Percentiles rank a stretch among this genome's conserved stretches.
These are phyloP conservation scores for Hydra vulgaris DNA, from an alignment of 30 jellyfish, hydroid and myxozoan genomes.

Conservation along the genomic window DNA sequence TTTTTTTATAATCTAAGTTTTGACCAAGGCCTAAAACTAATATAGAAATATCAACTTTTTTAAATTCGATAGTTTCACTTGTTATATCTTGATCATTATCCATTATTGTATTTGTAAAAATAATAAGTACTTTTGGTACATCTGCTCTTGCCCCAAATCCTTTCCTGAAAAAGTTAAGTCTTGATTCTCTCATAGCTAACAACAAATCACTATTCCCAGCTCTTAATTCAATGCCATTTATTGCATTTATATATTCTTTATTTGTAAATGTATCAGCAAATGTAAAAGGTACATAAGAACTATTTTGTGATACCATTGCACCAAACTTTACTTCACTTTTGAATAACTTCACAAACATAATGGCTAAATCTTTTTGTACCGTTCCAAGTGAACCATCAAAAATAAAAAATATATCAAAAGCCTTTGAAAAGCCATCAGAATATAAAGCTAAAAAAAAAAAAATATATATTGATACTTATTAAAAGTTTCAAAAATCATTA, in stretches of 20 bases:
- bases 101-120: conserved; percentile 48
- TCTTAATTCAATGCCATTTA: conserved; percentile 9
- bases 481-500: no score
- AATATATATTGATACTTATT: no score
- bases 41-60: conserved; percentile 24
- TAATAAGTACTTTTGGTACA: conserved; percentile 42
- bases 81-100: conserved; percentile 2
- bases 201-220: conserved; percentile 56
- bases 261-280: neutral
- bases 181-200: conserved; percentile 36
- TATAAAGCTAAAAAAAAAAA: neutral
- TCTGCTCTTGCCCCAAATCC: conserved; percentile 36
- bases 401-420: conserved; percentile 26
- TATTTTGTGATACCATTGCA: neutral
- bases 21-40: conserved; percentile 42
- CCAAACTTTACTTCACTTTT: neutral
- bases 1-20: conserved; percentile 19
- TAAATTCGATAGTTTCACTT: neutral
- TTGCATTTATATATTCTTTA: neutral
- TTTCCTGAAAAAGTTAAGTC: conserved; percentile 26
- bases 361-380: neutral
- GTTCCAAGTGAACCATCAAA: conserved; percentile 15
- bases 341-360: neutral
- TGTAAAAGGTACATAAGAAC: neutral
- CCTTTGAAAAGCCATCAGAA: conserved; percentile 13